Percentiles rank a stretch among this genome's conserved stretches.
These are phyloP conservation scores for Sycophila sp. DNA, from an alignment of 1,140 invertebrate genomes.

Conservation along the genomic window DNA sequence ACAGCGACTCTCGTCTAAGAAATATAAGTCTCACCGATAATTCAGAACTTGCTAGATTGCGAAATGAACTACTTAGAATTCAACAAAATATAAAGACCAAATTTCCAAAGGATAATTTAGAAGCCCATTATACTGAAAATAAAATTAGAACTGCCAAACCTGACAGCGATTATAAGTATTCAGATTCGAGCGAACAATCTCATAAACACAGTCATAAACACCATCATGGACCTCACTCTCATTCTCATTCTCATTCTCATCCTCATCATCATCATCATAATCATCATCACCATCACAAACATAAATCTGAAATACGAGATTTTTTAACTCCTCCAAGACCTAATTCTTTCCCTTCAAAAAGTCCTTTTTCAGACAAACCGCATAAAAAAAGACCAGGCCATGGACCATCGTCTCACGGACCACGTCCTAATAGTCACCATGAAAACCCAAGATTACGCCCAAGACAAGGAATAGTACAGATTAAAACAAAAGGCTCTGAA, in stretches of 20 bases:
- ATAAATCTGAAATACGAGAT: slow-evolving; percentile 48
- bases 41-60: slow-evolving; percentile 51
- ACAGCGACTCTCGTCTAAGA: slow-evolving; percentile 53
- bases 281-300: slow-evolving; percentile 9
- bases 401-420: slow-evolving; percentile 26
- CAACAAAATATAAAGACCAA: slow-evolving; percentile 47
- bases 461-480: slow-evolving; percentile 29
- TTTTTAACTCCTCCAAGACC: slow-evolving; percentile 58
- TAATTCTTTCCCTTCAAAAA: slow-evolving; percentile 53
- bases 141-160: slow-evolving; percentile 47
- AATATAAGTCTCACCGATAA: slow-evolving; percentile 46
- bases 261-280: slow-evolving; percentile 37
- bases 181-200: slow-evolving; percentile 54
- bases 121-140: slow-evolving; percentile 58
- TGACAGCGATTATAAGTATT: slow-evolving; percentile 42
- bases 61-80: slow-evolving; percentile 54
- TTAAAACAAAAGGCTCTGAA: slow-evolving; percentile 44
- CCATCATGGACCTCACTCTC: slow-evolving; percentile 44
- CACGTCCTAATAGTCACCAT: neutral
- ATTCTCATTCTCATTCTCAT: slow-evolving; percentile 43
- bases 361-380: slow-evolving; percentile 54
- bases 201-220: slow-evolving; percentile 53
- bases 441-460: slow-evolving; percentile 36
- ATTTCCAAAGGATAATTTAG: slow-evolving; percentile 48
- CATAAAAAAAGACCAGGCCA: slow-evolving; percentile 37